phyloP scores from a whole-genome alignment of 2,113 vertebrate genomes.

The Ceyx margarethae region DNA sequence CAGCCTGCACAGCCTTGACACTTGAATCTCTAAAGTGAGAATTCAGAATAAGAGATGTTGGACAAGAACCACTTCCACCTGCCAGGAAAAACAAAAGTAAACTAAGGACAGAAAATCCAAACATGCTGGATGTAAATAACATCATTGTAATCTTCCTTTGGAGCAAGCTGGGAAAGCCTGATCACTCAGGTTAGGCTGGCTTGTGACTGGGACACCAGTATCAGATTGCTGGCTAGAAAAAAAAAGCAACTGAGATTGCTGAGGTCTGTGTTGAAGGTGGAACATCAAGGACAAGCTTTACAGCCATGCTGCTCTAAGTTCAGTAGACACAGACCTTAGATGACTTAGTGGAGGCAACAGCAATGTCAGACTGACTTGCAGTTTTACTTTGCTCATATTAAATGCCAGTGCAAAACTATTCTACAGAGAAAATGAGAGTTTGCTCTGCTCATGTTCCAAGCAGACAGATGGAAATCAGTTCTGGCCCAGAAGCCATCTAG shows the following conservation, averaged over 20 bases:
- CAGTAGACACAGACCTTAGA: neutral
- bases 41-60: neutral
- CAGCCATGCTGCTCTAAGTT: neutral
- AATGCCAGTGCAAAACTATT: neutral
- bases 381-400: neutral
- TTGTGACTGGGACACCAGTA: neutral
- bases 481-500: neutral
- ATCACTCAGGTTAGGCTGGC: neutral
- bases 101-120: neutral
- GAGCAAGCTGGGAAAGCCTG: neutral
- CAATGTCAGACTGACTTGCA: neutral
- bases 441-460: neutral
- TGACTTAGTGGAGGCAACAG: neutral
- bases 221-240: neutral
- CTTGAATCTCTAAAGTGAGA: neutral
- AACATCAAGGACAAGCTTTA: neutral
- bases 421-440: neutral
- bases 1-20: neutral
- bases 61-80: neutral
- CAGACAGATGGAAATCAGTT: slow-evolving; percentile 26
- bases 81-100: neutral
- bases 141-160: neutral
- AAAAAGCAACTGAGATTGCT: neutral
- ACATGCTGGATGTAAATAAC: neutral
- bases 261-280: neutral